Evolutionary conservation across 2,888 invertebrate species (phyloP), one percentile per base, ranked within the genome.

Genomic region (Drosophila pseudotakahashii): DNA sequence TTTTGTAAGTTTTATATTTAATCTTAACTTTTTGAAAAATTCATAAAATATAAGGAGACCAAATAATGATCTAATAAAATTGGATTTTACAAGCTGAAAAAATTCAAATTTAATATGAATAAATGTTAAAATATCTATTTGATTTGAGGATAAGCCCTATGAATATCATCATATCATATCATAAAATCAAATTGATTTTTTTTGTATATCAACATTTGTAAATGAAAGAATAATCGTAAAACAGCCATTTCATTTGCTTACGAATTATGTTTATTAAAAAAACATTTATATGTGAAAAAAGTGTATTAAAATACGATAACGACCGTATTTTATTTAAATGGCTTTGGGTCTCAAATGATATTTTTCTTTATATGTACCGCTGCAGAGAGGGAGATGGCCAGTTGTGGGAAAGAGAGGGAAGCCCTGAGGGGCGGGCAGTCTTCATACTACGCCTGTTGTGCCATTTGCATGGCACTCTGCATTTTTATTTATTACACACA

Each of bases 401-500:
- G 34, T 4, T 7, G 34, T 10, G n/a, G 48, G 30, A 14, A n/a
- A 13, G 11, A n/a, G 39, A 52, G 16, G 10, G 52, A 14, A 34
- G 23, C 13, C 1, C 13, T 7, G 7, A 50, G 36, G n/a, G 34
- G 53, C n/a, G 19, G 37, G 45, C 59, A 45, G 48, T 30, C 55
- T 68, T 52, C 51, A 77, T 66, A 64, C 69, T 72, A 74, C 71
- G 80, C 80, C 77, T 77, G 86, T 75, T 73, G 72, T 39, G 76
- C 69, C 71, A 78, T 84, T 81, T 81, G 87, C 84, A 81, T 87
- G 73, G 69, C 66, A 67, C 69, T 66, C 70, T 62, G 62, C 39
- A 55, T 73, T 60, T 69, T 72, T 81, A 85, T 82, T 82, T 82
- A 82, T 88, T 82, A 75, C 77, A 66, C 67, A 67, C 52, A 44